phyloP scores from a whole-genome alignment of 2,113 vertebrate species.

The Ailurus styani region DNA sequence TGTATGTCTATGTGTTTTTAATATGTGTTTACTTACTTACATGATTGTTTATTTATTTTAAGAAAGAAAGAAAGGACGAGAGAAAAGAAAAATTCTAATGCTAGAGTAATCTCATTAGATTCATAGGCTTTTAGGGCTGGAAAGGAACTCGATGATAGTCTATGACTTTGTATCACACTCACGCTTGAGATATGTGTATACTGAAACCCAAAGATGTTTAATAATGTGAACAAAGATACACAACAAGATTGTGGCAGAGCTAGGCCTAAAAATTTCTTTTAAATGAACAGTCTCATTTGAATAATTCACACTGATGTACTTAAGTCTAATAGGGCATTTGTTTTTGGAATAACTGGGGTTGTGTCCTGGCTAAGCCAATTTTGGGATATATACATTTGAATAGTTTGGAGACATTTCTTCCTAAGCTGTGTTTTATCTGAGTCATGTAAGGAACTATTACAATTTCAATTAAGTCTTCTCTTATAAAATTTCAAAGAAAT shows the following conservation, averaged over 20 bases:
- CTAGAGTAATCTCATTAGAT: neutral
- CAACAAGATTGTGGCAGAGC: neutral
- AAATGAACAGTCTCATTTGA: slow-evolving; percentile 8
- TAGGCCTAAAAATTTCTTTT: slow-evolving; percentile 19
- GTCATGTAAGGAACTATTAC: neutral
- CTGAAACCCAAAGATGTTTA: accelerated
- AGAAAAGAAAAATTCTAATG: neutral
- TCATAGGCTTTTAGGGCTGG: neutral
- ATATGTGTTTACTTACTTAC: slow-evolving; percentile 11
- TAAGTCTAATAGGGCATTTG: slow-evolving; percentile 29
- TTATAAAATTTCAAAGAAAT: slow-evolving; percentile 37
- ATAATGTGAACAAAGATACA: accelerated
- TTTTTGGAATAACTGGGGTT: neutral
- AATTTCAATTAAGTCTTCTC: slow-evolving; percentile 29
- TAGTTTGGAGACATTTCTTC: slow-evolving; percentile 36
- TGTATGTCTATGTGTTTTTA: neutral
- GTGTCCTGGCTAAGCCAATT: neutral
- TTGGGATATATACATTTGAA: neutral
- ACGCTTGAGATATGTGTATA: neutral
- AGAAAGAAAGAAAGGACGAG: neutral
- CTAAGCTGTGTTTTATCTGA: slow-evolving; percentile 15
- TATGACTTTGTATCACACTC: neutral
- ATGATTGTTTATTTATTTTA: slow-evolving; percentile 17
- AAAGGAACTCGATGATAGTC: neutral
- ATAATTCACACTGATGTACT: slow-evolving; percentile 18